Conservation (phyloP, 2,888 invertebrate species). For the Caenorhabditis macrosperma region DNA sequence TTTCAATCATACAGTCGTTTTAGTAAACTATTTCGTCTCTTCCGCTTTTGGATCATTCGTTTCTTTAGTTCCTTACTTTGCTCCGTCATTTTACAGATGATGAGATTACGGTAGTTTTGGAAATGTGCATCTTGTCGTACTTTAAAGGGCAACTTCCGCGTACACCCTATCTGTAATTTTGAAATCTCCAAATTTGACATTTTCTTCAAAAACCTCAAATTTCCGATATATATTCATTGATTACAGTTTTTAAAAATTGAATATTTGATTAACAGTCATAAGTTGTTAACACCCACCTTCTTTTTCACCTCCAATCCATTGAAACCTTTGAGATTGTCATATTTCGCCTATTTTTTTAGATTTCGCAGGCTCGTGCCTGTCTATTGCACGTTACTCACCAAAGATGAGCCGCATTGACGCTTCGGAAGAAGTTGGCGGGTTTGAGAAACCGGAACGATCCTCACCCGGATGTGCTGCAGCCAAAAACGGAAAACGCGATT, state of each 20-base stretch:
- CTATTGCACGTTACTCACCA: conserved; percentile 34
- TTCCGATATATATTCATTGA: too few species aligned
- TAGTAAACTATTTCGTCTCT: not conserved
- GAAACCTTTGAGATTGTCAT: not conserved
- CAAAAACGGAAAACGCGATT: not conserved
- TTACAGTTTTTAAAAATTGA: too few species aligned
- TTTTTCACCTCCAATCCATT: too few species aligned
- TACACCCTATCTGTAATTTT: not conserved
- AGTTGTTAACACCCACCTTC: too few species aligned
- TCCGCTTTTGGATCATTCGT: too few species aligned
- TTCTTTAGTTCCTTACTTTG: too few species aligned
- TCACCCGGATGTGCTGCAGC: not conserved
- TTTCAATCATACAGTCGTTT: not conserved
- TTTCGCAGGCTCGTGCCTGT: conserved; percentile 15
- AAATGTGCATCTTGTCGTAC: too few species aligned
- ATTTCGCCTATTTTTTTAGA: conserved; percentile 7
- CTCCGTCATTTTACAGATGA: too few species aligned
- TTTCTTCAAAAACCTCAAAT: not conserved
- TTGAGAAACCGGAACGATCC: not conserved
- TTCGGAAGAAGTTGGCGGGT: not conserved
- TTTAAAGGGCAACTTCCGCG: too few species aligned
- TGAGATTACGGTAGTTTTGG: too few species aligned
- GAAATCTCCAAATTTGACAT: not conserved
- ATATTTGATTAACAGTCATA: too few species aligned
- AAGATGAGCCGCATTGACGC: conserved; percentile 4